These are phyloP conservation scores for Micromesistius poutassou DNA, from an alignment of 2,797 vertebrate species.

Conservation along the genomic window DNA sequence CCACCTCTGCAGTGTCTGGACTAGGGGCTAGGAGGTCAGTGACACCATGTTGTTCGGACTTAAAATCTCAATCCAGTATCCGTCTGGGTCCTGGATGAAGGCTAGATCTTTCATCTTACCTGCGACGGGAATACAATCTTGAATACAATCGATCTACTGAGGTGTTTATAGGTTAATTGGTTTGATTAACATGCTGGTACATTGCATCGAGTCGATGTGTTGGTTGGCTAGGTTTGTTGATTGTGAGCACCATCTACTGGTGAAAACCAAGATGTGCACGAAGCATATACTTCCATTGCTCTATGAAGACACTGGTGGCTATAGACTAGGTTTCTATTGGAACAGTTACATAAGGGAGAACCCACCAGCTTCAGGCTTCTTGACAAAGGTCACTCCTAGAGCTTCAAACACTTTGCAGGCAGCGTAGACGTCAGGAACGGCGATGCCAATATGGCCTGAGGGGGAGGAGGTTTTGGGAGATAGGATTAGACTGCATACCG, in stretches of 20 bases:
- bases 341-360: not conserved
- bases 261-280: not conserved
- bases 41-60: constrained; percentile 89
- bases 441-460: constrained; percentile 93
- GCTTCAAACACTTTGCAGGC: constrained; percentile 95
- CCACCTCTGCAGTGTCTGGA: not conserved
- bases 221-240: not conserved
- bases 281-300: not conserved
- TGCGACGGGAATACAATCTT: constrained; percentile 49
- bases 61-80: constrained; percentile 98
- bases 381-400: constrained; percentile 91
- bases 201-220: not conserved
- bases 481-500: not conserved
- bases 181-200: not conserved
- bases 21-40: constrained; percentile 66
- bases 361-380: constrained; percentile 94
- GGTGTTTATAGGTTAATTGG: not conserved
- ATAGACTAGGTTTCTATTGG: not conserved
- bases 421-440: constrained; percentile 87
- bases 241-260: not conserved
- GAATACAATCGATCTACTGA: not conserved
- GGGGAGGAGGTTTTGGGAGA: not conserved
- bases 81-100: constrained; percentile 97
- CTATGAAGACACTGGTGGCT: not conserved
- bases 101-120: constrained; percentile 98